A percentile compares a stretch with the other conserved stretches of the same genome.
These are phyloP conservation scores for Ernsta delagoae DNA, from an alignment of 2,888 invertebrate genomes.

Conservation along the genomic window DNA sequence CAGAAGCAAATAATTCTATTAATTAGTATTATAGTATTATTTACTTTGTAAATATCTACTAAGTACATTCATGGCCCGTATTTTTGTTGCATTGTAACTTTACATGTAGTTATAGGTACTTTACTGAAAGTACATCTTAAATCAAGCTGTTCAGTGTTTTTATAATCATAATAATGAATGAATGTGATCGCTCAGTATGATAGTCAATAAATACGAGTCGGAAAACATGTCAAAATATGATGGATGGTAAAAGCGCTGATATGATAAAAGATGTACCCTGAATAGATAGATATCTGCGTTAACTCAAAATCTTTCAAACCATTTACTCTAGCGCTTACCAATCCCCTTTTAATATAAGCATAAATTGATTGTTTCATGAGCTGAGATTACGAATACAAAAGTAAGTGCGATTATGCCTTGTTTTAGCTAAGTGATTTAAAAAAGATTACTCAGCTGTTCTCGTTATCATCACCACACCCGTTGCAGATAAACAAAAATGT, in stretches of 20 bases:
- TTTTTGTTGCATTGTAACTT: no score
- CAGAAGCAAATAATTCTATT: no score
- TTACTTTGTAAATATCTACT: no score
- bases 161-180: constrained; percentile 74
- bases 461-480: neutral
- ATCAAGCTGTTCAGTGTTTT: constrained; percentile 41
- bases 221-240: constrained; percentile 80
- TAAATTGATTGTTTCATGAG: constrained; percentile 20
- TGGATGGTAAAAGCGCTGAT: constrained; percentile 74
- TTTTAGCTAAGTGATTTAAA: neutral
- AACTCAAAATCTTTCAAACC: constrained; percentile 37
- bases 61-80: no score
- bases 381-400: neutral
- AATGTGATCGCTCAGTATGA: constrained; percentile 72
- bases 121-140: no score
- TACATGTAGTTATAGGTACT: no score
- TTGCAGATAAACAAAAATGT: neutral
- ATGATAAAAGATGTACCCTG: constrained; percentile 69
- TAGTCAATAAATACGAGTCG: constrained; percentile 76
- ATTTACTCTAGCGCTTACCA: constrained; percentile 31
- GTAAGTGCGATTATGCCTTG: neutral
- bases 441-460: neutral
- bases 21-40: no score
- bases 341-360: constrained; percentile 24
- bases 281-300: constrained; percentile 56